Evolutionary conservation across 2,888 invertebrate species (phyloP), one percentile per base, ranked within the genome.

Genomic region (Poecilobothrus nobilitatus): DNA sequence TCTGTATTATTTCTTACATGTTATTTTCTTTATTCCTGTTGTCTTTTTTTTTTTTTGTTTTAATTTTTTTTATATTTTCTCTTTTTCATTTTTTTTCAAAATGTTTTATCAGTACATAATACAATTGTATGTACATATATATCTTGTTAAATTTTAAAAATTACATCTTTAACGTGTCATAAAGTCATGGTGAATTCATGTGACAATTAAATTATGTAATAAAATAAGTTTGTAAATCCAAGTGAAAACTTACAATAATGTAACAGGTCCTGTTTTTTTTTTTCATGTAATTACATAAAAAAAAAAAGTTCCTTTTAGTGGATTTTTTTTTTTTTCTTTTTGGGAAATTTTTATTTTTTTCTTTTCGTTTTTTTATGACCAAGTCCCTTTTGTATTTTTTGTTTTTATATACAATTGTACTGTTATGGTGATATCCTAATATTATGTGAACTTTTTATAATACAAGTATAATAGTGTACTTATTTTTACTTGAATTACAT

Each of bases 211-310:
- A 53, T 53, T 53, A 53, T 53, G 53, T 53, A 53, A 53, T 7
- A n/a, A n/a, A 53, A 53, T 27, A 27, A 27, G 27, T 27, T 27
- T 27, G 27, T 27, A 27, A 27, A 27, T 27, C 27, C 27, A 27
- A 53, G 53, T 53, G 18, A 53, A 53, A 53, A 53, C 53, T 53
- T 53, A 53, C 53, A 18, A 18, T 53, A 53, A 53, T 53, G 53
- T 53, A 53, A 53, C 53, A 53, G 53, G 53, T 53, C 53, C 53
- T 18, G 53, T 53, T 53, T 53, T 53, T 53, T 53, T 53, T 53
- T 53, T 18, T 53, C 6, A 53, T 53, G 18, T 15, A 53, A 53
- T 53, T 53, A 18, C 15, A 53, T 53, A 53, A 18, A 18, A 18
- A 18, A 18, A 18, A 53, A 8, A 53, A 53, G 53, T n/a, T 53